A percentile compares a stretch with the other conserved stretches of the same genome.
Conservation (phyloP, 2,888 invertebrate genomes). For the Cerastis leucographa region DNA sequence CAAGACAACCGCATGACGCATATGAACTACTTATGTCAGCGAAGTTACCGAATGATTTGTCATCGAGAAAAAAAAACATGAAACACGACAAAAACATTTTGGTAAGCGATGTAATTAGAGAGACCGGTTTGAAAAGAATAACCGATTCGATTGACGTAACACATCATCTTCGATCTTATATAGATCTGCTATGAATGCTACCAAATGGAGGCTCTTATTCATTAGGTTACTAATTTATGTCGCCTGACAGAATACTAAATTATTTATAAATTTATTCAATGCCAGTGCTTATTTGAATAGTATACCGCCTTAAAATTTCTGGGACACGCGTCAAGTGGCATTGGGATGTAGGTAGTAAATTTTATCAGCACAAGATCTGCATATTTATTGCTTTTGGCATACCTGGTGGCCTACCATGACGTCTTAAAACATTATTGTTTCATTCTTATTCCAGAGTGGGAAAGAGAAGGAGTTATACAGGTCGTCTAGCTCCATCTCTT, state of each 20-base stretch:
- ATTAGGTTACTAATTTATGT: slow-evolving; percentile 18
- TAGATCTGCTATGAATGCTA: slow-evolving; percentile 30
- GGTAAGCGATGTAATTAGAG: slow-evolving; percentile 37
- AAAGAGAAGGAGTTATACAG: too few species aligned
- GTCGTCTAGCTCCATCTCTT: too few species aligned
- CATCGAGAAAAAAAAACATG: slow-evolving; percentile 34
- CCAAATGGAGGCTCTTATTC: slow-evolving; percentile 36
- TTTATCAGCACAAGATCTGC: slow-evolving; percentile 46
- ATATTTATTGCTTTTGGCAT: slow-evolving; percentile 37
- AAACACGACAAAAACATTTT: slow-evolving; percentile 37
- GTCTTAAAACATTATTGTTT: too few species aligned
- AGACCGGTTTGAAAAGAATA: slow-evolving; percentile 50
- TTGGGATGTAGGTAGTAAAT: slow-evolving; percentile 50
- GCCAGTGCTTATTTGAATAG: slow-evolving; percentile 52
- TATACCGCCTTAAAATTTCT: slow-evolving; percentile 26
- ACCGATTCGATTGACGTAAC: slow-evolving; percentile 52
- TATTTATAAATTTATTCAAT: slow-evolving; percentile 48
- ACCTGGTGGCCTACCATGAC: too few species aligned
- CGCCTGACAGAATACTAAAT: slow-evolving; percentile 8
- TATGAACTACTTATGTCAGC: neutral
- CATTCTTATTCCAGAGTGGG: too few species aligned
- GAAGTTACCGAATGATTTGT: neutral
- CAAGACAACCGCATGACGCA: slow-evolving; percentile 20
- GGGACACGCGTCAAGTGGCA: slow-evolving; percentile 36
- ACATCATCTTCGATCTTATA: slow-evolving; percentile 1